Base-by-base conservation (phyloP, 1,140 invertebrate species). In the Papilio aristodemus region DNA sequence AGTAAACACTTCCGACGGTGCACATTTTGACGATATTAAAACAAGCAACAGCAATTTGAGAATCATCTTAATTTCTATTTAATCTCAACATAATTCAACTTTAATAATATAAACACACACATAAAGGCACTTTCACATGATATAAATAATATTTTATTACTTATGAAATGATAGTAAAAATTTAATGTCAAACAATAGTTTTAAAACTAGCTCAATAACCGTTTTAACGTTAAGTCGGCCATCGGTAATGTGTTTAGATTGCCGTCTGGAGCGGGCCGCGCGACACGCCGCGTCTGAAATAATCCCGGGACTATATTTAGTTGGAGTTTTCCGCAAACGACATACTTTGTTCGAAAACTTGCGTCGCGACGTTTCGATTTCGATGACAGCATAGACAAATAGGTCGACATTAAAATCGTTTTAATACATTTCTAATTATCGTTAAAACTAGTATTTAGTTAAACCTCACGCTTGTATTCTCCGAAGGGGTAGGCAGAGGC, bases 271-370 rank as follows among this genome's bases (percentile, higher is more conserved):
- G 77, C 80, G 71, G 75, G 67, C 67, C 70, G 68, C 76, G 85
- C 84, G 85, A 86, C 85, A 85, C 77, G 75, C 50, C 67, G 73
- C 72, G 76, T 81, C 87, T 77, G 78, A 89, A 90, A 90, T 90
- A 90, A 89, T 89, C 86, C 80, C 72, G 73, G 68, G 58, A 63
- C 85, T 89, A 89, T 81, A 88, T 89, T 84, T 89, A 89, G 86
- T 79, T 79, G 76, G 73, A 78, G 83, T 82, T 87, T 90, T 88
- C 82, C 78, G 79, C 84, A 87, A 88, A 87, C 81, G 88, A 90
- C 86, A 89, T 76, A 88, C 85, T 85, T 86, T 75, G 73, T 74
- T 72, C 74, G 70, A 60, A 74, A 71, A 72, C 63, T 72, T 75
- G 72, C 78, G 74, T 76, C 71, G 74, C 71, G 38, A 39, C 57